Evolutionary conservation across 2,888 invertebrate genomes (phyloP), one percentile per base, ranked within the genome.

Genomic region (Sicus ferrugineus): DNA sequence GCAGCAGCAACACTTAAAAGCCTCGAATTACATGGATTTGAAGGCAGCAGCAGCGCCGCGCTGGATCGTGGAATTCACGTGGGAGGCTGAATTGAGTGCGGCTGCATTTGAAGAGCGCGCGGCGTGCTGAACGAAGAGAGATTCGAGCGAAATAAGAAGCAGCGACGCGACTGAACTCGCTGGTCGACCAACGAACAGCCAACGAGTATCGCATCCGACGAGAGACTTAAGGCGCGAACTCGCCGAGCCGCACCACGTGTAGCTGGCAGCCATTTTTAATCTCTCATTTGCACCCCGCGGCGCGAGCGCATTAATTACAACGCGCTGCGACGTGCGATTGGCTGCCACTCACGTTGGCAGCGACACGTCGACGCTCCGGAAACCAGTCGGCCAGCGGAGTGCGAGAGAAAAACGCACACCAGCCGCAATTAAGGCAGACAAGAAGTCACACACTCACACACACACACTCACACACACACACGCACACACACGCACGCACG

Each of bases 11-110:
- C n/a, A 48, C 48, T 63, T 42, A 30, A 42, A 42, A 63, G 26
- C 21, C 46, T 48, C 7, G 48, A 63, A 63, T 63, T 48, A 63
- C 48, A 63, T 38, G 21, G 46, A 28, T 63, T 63, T 46, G 28
- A 21, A 21, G 5, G 23, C 23, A 19, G 3, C 9, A 5, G 46
- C 19, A 19, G n/a, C 14, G 46, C 19, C 14, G 46, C 46, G 19
- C 46, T n/a, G n/a, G n/a, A n/a, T n/a, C n/a, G n/a, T n/a, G n/a
- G n/a, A n/a, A n/a, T n/a, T n/a, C n/a, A n/a, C n/a, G n/a, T n/a
- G n/a, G n/a, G n/a, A n/a, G n/a, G n/a, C n/a, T n/a, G n/a, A n/a
- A n/a, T n/a, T n/a, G n/a, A n/a, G n/a, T n/a, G n/a, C n/a, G n/a
- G n/a, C n/a, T n/a, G n/a, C n/a, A n/a, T n/a, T n/a, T n/a, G n/a